These are phyloP conservation scores for Caenorhabditis becei DNA, from an alignment of 2,888 invertebrate species.

Conservation along the genomic window DNA sequence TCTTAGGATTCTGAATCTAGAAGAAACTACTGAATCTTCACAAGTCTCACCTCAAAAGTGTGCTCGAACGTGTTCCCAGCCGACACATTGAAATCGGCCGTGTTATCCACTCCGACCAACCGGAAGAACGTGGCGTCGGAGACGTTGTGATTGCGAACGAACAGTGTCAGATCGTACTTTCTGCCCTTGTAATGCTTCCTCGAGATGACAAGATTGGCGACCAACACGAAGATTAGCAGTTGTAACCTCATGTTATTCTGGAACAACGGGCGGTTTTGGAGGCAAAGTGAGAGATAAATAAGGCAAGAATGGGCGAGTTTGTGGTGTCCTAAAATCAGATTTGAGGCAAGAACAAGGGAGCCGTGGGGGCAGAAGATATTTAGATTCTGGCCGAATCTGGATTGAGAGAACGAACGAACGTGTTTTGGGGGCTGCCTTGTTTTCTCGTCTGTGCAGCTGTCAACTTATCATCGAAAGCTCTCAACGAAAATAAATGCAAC, in stretches of 20 bases:
- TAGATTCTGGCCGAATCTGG: neutral
- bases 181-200: conserved; percentile 71
- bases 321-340: conserved; percentile 35
- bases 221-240: conserved; percentile 64
- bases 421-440: conserved; percentile 16
- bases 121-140: conserved; percentile 81
- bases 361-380: neutral
- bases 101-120: conserved; percentile 81
- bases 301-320: conserved; percentile 9
- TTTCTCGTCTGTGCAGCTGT: conserved; percentile 39
- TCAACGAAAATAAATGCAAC: conserved; percentile 32
- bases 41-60: conserved; percentile 78
- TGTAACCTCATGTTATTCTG: conserved; percentile 67
- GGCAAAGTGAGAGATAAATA: neutral
- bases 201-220: conserved; percentile 58
- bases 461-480: conserved; percentile 51
- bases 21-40: too few species aligned
- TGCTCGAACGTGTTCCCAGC: conserved; percentile 81
- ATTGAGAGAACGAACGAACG: conserved; percentile 12
- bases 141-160: conserved; percentile 80
- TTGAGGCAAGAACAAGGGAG: conserved; percentile 6
- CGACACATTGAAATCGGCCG: conserved; percentile 80
- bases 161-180: conserved; percentile 79
- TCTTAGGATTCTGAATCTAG: too few species aligned
- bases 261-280: conserved; percentile 4